These are phyloP conservation scores for Hippocampus zosterae DNA, from an alignment of 2,113 vertebrate genomes.

Conservation along the genomic window DNA sequence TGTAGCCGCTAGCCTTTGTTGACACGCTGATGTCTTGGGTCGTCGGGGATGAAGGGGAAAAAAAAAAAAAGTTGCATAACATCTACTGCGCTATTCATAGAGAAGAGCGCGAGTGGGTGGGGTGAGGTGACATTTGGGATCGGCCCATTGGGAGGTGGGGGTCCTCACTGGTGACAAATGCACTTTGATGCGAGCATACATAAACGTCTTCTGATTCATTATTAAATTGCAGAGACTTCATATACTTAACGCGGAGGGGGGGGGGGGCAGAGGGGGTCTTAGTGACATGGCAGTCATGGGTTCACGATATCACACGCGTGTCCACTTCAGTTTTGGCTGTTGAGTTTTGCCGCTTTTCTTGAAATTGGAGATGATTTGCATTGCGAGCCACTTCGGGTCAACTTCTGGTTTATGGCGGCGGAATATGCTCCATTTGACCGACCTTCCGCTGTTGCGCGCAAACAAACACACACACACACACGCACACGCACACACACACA, in stretches of 20 bases:
- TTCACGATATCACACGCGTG: not conserved
- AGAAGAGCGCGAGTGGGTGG: not conserved
- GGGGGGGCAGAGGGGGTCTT: not conserved
- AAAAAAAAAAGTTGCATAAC: constrained; percentile 53
- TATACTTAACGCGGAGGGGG: not conserved
- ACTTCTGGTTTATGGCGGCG: constrained; percentile 21
- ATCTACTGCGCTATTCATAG: constrained; percentile 15
- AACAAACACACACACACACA: constrained; percentile 24
- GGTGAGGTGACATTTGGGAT: constrained; percentile 51
- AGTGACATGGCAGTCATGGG: not conserved
- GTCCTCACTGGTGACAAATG: constrained; percentile 28
- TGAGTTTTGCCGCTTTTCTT: not conserved
- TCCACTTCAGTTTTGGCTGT: not conserved
- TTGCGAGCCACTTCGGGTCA: constrained; percentile 12
- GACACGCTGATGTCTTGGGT: constrained; percentile 26
- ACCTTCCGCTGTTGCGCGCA: constrained; percentile 20
- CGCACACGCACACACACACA: too few species aligned
- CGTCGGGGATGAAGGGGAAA: not conserved
- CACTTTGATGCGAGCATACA: constrained; percentile 35
- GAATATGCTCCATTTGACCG: constrained; percentile 33
- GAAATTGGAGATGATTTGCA: constrained; percentile 12
- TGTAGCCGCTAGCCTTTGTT: constrained; percentile 56
- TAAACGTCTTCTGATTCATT: not conserved
- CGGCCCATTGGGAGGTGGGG: constrained; percentile 14
- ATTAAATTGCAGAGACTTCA: not conserved